Evolutionary conservation across 2,888 invertebrate species (phyloP), one percentile per base, ranked within the genome.

Genomic region (Pyrocoelia pectoralis): DNA sequence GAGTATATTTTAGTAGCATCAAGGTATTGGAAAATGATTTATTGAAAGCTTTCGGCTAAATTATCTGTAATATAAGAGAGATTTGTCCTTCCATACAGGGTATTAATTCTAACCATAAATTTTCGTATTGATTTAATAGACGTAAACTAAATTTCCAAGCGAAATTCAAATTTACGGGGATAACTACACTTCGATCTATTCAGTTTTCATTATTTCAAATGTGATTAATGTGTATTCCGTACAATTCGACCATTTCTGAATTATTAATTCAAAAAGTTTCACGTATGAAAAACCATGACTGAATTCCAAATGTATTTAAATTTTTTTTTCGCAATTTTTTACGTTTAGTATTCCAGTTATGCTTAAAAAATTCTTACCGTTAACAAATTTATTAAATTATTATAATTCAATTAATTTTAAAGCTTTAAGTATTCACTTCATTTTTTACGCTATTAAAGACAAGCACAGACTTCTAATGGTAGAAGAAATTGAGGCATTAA

Each of bases 271-370:
- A 46, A 59, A 54, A 59, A 52, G 33, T 17, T 46, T 29, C 19
- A 48, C 46, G 59, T 48, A 58, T 50, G 12, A 50, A 48, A 29
- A 56, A 19, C 19, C 40, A n/a, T 56, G 48, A 56, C 48, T 28
- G 40, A 51, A 57, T 57, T 56, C 57, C 50, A 51, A 58, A 18
- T 15, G 43, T 51, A 57, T 51, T 57, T 38, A 43, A 57, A 50
- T 15, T 52, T 29, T 58, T 52, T 52, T 48, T 46, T n/a, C n/a
- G n/a, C n/a, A n/a, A n/a, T n/a, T n/a, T n/a, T n/a, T n/a, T n/a
- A n/a, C n/a, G n/a, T n/a, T n/a, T n/a, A n/a, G n/a, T n/a, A n/a
- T n/a, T n/a, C n/a, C n/a, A n/a, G n/a, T n/a, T n/a, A n/a, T n/a
- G n/a, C n/a, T n/a, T n/a, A n/a, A n/a, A n/a, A n/a, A n/a, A n/a